Percentiles rank a stretch among this genome's conserved stretches.
Conservation (phyloP, 2,888 invertebrate genomes). For the Rhyacophila evoluta region DNA sequence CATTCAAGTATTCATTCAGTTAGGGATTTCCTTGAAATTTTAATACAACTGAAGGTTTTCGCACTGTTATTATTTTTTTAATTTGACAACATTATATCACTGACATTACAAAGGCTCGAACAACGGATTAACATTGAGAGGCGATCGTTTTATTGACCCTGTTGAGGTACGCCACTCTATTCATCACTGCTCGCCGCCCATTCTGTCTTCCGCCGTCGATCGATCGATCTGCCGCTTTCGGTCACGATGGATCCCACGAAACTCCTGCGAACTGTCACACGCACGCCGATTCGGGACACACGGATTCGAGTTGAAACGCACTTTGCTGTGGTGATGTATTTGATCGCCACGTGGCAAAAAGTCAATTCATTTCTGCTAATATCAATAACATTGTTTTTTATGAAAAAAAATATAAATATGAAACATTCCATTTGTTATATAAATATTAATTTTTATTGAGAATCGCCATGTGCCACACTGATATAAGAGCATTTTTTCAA, state of each 20-base stretch:
- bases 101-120: neutral
- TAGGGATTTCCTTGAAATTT: too few relatives aligned
- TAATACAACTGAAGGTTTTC: too few relatives aligned
- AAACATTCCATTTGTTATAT: too few relatives aligned
- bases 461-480: too few relatives aligned
- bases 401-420: too few relatives aligned
- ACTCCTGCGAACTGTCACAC: neutral
- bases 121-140: neutral
- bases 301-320: neutral
- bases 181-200: neutral
- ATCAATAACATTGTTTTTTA: too few relatives aligned
- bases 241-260: neutral
- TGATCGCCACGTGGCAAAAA: neutral
- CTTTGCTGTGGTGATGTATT: neutral
- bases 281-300: neutral
- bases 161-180: neutral
- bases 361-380: too few relatives aligned
- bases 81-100: too few relatives aligned
- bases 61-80: too few relatives aligned
- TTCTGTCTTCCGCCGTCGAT: neutral
- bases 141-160: neutral
- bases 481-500: too few relatives aligned
- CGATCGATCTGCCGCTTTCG: neutral
- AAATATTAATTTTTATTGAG: too few relatives aligned
- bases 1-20: too few relatives aligned